Evolutionary conservation across 2,888 invertebrate genomes (phyloP).

Genomic region (Diadegma fenestrale): DNA sequence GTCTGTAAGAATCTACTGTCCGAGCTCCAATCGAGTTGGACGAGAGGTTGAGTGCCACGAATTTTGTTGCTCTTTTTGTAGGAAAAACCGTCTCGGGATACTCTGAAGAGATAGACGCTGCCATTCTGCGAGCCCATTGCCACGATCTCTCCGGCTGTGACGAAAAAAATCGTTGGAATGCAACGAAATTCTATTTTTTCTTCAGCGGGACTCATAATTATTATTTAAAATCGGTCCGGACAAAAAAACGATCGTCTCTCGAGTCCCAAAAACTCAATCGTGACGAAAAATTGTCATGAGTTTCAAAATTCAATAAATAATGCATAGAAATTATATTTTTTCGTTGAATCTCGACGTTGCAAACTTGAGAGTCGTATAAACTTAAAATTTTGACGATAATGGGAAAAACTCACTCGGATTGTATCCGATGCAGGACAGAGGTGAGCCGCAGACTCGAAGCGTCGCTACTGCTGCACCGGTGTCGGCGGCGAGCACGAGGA

Average conservation of each 20-base stretch:
- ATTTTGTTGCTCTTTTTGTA: slow-evolving; percentile 96
- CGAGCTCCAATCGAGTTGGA: slow-evolving; percentile 96
- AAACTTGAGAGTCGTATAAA: no score
- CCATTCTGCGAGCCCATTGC: slow-evolving; percentile 97
- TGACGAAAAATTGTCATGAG: no score
- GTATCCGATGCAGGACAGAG: slow-evolving; percentile 94
- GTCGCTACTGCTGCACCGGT: slow-evolving; percentile 94
- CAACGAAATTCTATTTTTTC: no score
- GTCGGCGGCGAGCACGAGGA: slow-evolving; percentile 94
- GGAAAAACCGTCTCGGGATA: slow-evolving; percentile 95
- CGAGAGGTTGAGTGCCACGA: slow-evolving; percentile 93
- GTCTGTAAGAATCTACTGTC: slow-evolving; percentile 95
- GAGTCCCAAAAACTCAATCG: no score
- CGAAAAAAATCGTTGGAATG: no score
- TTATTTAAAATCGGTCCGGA: no score
- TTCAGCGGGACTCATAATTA: no score
- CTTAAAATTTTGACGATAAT: neutral
- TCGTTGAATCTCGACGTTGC: no score
- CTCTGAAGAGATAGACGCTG: slow-evolving; percentile 92
- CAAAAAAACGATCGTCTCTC: no score
- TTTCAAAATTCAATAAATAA: no score
- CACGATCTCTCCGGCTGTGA: slow-evolving; percentile 93
- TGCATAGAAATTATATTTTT: no score
- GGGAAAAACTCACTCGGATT: slow-evolving; percentile 90
- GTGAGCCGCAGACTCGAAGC: slow-evolving; percentile 94